A percentile compares a stretch with the other conserved stretches of the same genome.
phyloP scores from a whole-genome alignment of 2,113 vertebrate species.

The Boulengeromyrus knoepffleri region DNA sequence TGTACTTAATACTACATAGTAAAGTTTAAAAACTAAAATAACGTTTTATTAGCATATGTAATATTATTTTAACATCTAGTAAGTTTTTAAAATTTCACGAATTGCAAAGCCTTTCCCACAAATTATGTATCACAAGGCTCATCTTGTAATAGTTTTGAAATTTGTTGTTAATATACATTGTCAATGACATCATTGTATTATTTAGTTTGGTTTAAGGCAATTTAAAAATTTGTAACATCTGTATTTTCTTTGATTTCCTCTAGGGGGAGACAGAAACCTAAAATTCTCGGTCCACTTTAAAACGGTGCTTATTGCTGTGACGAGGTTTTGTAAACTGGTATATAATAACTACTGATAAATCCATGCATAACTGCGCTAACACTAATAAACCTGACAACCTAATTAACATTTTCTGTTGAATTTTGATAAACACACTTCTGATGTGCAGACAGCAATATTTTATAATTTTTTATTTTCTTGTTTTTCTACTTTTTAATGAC shows the following conservation, averaged over 20 bases:
- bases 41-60: not conserved
- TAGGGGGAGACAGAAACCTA: conserved; percentile 1
- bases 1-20: not conserved
- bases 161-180: not conserved
- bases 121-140: not conserved
- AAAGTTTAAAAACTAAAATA: not conserved
- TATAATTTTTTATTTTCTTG: not conserved
- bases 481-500: not conserved
- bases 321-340: not conserved
- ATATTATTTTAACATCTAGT: not conserved
- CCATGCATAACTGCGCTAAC: not conserved
- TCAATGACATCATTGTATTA: not conserved
- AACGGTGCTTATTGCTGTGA: not conserved
- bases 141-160: not conserved
- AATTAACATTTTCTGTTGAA: not conserved
- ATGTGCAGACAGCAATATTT: not conserved
- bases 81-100: not conserved
- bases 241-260: conserved; percentile 4
- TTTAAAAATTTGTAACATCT: not conserved
- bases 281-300: not conserved
- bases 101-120: not conserved
- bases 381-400: not conserved
- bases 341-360: not conserved
- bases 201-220: not conserved
- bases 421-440: not conserved